A percentile compares a stretch with the other conserved stretches of the same genome.
Conservation (phyloP, 2,113 vertebrate genomes). For the Gobio gobio region DNA sequence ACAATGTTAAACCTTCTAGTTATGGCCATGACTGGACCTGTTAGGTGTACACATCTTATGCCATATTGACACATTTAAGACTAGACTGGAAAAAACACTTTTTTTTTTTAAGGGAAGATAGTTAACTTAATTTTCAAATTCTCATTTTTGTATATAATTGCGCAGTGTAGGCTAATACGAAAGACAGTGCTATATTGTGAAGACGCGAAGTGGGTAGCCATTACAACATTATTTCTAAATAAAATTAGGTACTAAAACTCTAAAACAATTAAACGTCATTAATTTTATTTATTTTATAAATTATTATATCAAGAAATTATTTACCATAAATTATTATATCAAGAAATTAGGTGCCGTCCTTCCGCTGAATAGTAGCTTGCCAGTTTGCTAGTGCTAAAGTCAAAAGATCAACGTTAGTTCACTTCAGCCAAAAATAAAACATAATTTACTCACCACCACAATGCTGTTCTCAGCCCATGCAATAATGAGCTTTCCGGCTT, state of each 20-base stretch:
- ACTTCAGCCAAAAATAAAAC: background rate
- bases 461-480: background rate
- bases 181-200: background rate
- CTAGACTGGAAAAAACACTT: background rate
- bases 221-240: conserved; percentile 12
- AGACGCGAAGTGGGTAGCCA: background rate
- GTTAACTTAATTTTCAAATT: background rate
- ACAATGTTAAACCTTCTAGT: background rate
- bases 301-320: background rate
- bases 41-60: background rate
- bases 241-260: background rate
- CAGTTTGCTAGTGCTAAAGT: background rate
- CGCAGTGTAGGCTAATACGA: background rate
- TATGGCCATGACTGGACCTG: background rate
- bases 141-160: background rate
- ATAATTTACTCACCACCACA: background rate
- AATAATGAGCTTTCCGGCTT: background rate
- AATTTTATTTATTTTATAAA: background rate
- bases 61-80: background rate
- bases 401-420: background rate
- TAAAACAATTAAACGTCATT: background rate
- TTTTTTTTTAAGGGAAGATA: background rate
- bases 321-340: background rate
- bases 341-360: background rate
- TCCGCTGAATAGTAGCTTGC: background rate